Percentiles rank a stretch among this genome's conserved stretches.
Evolutionary conservation across 1,140 invertebrate genomes (phyloP).

Genomic region (Cherax quadricarinatus): DNA sequence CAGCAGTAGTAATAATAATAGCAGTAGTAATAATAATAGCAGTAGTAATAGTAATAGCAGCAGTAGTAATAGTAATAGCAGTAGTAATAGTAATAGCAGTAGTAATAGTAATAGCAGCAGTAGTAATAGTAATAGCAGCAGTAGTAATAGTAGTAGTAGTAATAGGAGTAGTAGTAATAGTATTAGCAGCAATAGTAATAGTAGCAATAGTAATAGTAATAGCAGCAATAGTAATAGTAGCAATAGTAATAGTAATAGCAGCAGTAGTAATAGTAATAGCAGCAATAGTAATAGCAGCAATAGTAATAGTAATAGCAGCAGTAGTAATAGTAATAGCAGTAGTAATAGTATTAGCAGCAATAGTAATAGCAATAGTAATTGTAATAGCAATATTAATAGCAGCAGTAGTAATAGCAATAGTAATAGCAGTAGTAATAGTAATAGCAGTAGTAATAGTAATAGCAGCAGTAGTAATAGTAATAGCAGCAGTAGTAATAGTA

Average conservation of each 20-base stretch:
- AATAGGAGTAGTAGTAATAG: no score
- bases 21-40: background rate
- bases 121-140: background rate
- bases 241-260: slow-evolving; percentile 6
- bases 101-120: background rate
- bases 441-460: background rate
- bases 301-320: slow-evolving; percentile 2
- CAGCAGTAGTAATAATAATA: background rate
- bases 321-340: background rate
- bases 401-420: no score
- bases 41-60: background rate
- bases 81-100: background rate
- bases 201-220: background rate
- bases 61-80: background rate
- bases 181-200: no score
- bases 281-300: background rate
- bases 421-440: background rate
- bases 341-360: no score
- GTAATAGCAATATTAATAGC: no score
- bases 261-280: background rate
- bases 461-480: background rate
- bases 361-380: no score
- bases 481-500: background rate
- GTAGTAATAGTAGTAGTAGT: no score
- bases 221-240: background rate